These are phyloP conservation scores for Anoplius nigerrimus DNA, from an alignment of 2,888 invertebrate genomes.

Conservation along the genomic window DNA sequence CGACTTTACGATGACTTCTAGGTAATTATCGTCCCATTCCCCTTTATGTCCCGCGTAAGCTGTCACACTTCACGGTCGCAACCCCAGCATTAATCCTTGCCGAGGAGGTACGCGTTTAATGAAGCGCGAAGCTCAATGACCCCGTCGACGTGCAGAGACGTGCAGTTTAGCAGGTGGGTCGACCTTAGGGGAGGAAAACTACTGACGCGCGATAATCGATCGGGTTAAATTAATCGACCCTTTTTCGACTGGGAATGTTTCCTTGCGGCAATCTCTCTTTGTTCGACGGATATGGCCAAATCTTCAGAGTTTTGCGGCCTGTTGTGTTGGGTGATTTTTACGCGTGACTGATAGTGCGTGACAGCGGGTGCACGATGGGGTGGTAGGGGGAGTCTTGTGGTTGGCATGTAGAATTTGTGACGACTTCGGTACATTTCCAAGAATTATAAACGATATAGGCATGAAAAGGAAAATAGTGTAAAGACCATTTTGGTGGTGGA, in stretches of 20 bases:
- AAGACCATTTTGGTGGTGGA: too few species aligned
- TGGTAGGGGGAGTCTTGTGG: too few species aligned
- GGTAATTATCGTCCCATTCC: constrained; percentile 39
- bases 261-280: neutral
- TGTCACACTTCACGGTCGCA: constrained; percentile 12
- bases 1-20: constrained; percentile 43
- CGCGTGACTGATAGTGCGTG: too few species aligned
- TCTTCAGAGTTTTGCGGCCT: neutral
- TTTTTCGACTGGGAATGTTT: neutral
- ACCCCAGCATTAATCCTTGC: constrained; percentile 4
- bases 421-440: too few species aligned
- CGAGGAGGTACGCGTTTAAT: neutral
- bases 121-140: constrained; percentile 1
- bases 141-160: neutral
- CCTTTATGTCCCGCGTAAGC: constrained; percentile 9
- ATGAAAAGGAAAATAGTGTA: too few species aligned
- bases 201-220: neutral
- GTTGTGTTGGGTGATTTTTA: too few species aligned
- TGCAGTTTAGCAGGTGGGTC: neutral
- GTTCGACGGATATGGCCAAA: neutral
- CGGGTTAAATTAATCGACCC: neutral
- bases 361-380: too few species aligned
- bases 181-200: neutral
- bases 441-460: too few species aligned
- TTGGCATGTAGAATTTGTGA: too few species aligned